Conservation (phyloP, 2,797 vertebrate species). For the Acanthopagrus latus region DNA sequence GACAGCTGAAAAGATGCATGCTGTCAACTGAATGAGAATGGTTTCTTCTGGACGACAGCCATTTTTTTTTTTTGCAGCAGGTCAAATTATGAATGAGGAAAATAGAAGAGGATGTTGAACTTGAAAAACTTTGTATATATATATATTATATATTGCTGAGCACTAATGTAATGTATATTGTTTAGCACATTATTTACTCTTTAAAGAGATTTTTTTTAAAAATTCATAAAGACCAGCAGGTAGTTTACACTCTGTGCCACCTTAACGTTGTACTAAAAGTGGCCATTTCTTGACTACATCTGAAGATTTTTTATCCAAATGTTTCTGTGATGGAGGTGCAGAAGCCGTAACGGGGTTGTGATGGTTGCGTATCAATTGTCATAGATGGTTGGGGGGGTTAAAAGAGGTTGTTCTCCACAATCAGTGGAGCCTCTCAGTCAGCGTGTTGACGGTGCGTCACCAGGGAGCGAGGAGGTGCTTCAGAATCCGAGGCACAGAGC, state of each 20-base stretch:
- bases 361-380: neutral
- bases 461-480: conserved; percentile 66
- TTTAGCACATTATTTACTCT: neutral
- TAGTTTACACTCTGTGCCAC: neutral
- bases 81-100: too few relatives aligned
- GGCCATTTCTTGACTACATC: neutral
- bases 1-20: too few relatives aligned
- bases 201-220: neutral
- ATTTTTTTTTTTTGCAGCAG: too few relatives aligned
- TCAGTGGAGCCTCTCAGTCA: conserved; percentile 49
- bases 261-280: neutral
- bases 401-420: conserved; percentile 53
- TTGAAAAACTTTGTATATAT: too few relatives aligned
- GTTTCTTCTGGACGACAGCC: too few relatives aligned
- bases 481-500: conserved; percentile 41
- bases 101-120: too few relatives aligned
- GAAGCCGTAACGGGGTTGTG: neutral
- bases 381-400: conserved; percentile 11
- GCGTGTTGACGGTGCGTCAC: conserved; percentile 52
- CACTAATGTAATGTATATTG: neutral
- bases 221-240: neutral
- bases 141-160: too few relatives aligned
- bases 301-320: neutral
- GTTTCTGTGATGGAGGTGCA: neutral
- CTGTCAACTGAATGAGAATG: too few relatives aligned